Percentiles rank a stretch among this genome's conserved stretches.
Evolutionary conservation across 2,113 vertebrate genomes (phyloP).

Genomic region (Sebastes fasciatus): DNA sequence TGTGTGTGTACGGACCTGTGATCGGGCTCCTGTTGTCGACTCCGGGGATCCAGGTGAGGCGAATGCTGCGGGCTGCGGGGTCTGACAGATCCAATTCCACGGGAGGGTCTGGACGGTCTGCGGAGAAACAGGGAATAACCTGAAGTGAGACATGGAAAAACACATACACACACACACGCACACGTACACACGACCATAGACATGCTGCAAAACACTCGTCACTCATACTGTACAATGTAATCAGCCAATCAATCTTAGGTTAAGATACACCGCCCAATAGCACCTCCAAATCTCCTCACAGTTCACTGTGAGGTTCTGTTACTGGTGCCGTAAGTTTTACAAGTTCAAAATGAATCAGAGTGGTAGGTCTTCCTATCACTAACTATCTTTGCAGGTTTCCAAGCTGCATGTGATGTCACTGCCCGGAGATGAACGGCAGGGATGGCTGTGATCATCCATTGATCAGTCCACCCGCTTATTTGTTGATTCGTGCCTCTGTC

Average conservation of each 20-base stretch:
- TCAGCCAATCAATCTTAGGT: not conserved
- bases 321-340: no score
- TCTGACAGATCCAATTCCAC: constrained; percentile 93
- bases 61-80: constrained; percentile 88
- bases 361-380: no score
- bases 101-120: constrained; percentile 92
- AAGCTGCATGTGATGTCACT: no score
- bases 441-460: no score
- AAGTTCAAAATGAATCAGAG: no score
- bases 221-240: not conserved
- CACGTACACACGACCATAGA: not conserved
- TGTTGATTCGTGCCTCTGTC: no score
- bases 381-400: no score
- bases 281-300: not conserved
- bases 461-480: no score
- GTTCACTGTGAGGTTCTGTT: not conserved
- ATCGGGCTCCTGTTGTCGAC: constrained; percentile 94
- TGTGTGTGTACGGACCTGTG: constrained; percentile 83
- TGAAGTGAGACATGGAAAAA: not conserved
- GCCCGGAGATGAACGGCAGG: no score
- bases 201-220: constrained; percentile 15
- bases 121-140: not conserved
- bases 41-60: constrained; percentile 95
- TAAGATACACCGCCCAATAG: not conserved
- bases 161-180: constrained; percentile 1